Conservation (phyloP, 2,797 vertebrate species). For the Hozukius guyotensis region DNA sequence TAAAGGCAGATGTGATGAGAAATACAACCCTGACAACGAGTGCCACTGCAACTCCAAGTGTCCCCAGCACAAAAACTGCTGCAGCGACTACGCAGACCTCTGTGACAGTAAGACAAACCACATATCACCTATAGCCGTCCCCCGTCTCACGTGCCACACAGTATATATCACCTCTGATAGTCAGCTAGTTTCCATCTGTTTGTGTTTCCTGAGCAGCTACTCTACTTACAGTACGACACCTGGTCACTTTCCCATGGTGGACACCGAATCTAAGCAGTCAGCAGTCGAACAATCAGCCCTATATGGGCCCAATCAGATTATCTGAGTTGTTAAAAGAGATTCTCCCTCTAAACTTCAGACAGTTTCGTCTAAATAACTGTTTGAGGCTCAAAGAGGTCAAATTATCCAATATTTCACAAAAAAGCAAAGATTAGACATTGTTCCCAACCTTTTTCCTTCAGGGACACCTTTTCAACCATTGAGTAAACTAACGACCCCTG, state of each 20-base stretch:
- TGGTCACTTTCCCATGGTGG: slow-evolving; percentile 59
- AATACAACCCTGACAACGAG: slow-evolving; percentile 64
- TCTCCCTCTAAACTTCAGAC: neutral
- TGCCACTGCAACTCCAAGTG: slow-evolving; percentile 79
- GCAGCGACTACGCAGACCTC: slow-evolving; percentile 61
- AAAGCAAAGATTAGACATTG: neutral
- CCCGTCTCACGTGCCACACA: neutral
- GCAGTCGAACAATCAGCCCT: neutral
- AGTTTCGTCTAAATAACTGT: neutral
- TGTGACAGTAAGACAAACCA: slow-evolving; percentile 51
- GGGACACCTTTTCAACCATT: too few species aligned
- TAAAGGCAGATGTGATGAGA: slow-evolving; percentile 68
- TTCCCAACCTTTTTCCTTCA: too few species aligned
- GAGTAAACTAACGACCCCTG: too few species aligned
- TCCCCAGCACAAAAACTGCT: slow-evolving; percentile 66
- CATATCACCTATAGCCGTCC: neutral
- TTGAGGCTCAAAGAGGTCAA: neutral
- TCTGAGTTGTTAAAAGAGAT: neutral
- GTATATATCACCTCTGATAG: neutral
- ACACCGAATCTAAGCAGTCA: neutral
- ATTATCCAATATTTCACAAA: neutral
- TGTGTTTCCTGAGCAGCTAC: neutral
- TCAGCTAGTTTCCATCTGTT: neutral
- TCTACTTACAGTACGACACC: neutral
- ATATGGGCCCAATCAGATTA: neutral